Evolutionary conservation across 2,797 vertebrate species (phyloP).

Genomic region (Typhlichthys eigenmanni): DNA sequence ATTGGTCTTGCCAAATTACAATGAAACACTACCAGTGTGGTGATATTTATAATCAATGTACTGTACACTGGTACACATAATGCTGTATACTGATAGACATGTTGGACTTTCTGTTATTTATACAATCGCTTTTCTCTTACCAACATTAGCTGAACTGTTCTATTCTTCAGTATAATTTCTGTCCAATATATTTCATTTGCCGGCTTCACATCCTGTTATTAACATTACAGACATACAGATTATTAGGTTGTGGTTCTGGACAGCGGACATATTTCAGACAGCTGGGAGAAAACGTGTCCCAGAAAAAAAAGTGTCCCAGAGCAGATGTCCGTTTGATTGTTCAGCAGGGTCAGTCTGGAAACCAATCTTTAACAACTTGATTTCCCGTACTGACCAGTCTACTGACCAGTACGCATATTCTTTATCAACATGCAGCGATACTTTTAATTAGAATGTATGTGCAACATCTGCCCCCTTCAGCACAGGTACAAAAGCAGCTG

Average conservation of each 20-base stretch:
- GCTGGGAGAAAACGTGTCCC: constrained; percentile 43
- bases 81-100: too few relatives aligned
- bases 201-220: constrained; percentile 35
- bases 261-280: constrained; percentile 34
- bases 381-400: constrained; percentile 16
- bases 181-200: constrained; percentile 41
- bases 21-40: too few relatives aligned
- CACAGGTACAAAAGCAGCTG: too few relatives aligned
- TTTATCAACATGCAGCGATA: too few relatives aligned
- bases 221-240: constrained; percentile 22
- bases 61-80: too few relatives aligned
- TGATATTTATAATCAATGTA: too few relatives aligned
- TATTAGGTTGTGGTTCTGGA: constrained; percentile 30
- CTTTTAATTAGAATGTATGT: too few relatives aligned
- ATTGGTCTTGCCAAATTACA: too few relatives aligned
- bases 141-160: too few relatives aligned
- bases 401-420: constrained; percentile 4
- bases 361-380: background rate
- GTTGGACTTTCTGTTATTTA: background rate
- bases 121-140: constrained; percentile 3
- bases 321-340: constrained; percentile 27
- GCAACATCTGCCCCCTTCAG: too few relatives aligned
- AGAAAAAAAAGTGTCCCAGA: constrained; percentile 2
- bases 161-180: constrained; percentile 4
- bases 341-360: background rate